A percentile compares a stretch with the other conserved stretches of the same genome.
phyloP scores from a whole-genome alignment of 2,888 invertebrate species.

The Noctua comes region DNA sequence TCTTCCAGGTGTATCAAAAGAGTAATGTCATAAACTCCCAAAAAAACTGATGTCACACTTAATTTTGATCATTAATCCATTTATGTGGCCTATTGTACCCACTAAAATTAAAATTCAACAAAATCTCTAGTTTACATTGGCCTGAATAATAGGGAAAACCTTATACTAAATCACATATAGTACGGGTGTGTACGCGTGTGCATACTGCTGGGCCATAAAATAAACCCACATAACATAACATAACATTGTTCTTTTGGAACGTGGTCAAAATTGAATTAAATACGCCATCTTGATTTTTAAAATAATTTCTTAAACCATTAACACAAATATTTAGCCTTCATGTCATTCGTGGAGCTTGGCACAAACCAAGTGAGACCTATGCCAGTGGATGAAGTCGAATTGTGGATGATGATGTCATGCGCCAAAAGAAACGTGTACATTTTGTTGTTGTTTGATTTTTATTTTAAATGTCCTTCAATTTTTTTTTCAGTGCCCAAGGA shows the following conservation, averaged over 20 bases:
- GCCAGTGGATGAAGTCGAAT: too few species aligned
- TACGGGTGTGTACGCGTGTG: neutral
- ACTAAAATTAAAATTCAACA: neutral
- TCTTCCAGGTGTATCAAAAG: neutral
- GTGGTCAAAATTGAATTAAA: neutral
- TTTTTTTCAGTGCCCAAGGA: constrained; percentile 84
- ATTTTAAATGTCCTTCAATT: neutral
- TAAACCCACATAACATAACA: neutral
- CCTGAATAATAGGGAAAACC: neutral
- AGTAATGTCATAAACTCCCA: neutral
- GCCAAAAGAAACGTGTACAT: neutral
- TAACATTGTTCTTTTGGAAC: neutral
- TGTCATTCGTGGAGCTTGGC: neutral
- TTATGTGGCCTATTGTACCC: neutral
- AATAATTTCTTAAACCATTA: neutral
- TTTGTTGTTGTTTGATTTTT: neutral
- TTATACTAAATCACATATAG: neutral
- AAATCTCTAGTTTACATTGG: neutral
- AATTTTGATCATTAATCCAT: neutral
- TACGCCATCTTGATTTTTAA: neutral
- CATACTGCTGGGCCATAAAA: neutral
- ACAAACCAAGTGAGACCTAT: neutral
- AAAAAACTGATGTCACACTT: neutral
- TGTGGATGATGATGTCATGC: neutral
- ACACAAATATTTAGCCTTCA: neutral